These are phyloP conservation scores for Antrozous pallidus DNA, from an alignment of 2,797 vertebrate species.

Conservation along the genomic window DNA sequence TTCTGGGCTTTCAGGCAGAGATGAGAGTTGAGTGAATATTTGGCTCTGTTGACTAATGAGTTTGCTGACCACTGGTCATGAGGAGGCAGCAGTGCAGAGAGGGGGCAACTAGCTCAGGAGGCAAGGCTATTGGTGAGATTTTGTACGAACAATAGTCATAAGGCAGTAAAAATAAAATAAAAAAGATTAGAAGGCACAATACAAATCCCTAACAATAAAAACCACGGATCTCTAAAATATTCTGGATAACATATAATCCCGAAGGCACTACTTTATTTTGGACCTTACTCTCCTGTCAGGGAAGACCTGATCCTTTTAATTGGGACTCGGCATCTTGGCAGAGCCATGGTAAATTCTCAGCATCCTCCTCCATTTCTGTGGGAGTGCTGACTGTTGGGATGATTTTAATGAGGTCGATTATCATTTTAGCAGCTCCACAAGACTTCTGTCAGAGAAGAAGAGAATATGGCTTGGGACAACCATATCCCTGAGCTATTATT, in stretches of 20 bases:
- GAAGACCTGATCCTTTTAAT: background rate
- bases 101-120: background rate
- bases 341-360: background rate
- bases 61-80: no score
- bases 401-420: conserved; percentile 46
- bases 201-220: background rate
- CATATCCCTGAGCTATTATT: background rate
- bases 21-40: background rate
- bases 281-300: background rate
- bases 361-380: conserved; percentile 16
- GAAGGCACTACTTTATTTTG: background rate
- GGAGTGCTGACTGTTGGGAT: background rate
- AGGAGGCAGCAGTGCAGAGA: background rate
- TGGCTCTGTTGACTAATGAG: no score
- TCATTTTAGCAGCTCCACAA: conserved; percentile 27
- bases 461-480: background rate
- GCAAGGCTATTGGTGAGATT: background rate
- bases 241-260: background rate
- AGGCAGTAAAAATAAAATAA: background rate
- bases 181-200: background rate
- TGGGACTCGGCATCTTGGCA: background rate
- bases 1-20: background rate
- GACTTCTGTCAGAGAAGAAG: conserved; percentile 2
- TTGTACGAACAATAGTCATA: background rate
- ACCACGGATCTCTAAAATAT: background rate